These are phyloP conservation scores for Equus przewalskii DNA, from an alignment of 2,113 vertebrate genomes.

Conservation along the genomic window DNA sequence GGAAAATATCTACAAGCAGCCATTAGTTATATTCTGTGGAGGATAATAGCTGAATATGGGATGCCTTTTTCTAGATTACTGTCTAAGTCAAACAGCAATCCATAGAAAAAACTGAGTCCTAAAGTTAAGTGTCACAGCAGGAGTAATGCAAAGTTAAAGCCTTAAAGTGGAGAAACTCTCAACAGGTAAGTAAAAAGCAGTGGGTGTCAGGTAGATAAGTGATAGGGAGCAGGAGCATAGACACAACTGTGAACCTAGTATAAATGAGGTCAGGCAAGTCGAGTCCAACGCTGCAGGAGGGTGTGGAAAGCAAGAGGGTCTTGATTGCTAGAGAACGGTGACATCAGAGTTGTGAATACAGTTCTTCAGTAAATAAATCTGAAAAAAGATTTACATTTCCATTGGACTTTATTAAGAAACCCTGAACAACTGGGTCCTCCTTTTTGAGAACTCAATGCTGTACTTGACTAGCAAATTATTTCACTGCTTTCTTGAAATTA, in stretches of 20 bases:
- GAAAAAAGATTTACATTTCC: not conserved
- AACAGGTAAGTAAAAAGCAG: not conserved
- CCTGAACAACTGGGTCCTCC: not conserved
- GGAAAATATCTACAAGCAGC: not conserved
- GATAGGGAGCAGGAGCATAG: not conserved
- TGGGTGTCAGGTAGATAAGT: not conserved
- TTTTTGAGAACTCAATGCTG: not conserved
- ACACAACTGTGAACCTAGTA: not conserved
- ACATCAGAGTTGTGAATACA: not conserved
- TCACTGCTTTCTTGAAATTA: not conserved
- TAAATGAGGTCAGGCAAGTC: not conserved
- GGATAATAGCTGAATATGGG: not conserved
- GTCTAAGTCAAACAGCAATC: not conserved
- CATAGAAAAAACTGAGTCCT: not conserved
- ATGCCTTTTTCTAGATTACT: not conserved
- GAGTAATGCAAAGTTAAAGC: not conserved
- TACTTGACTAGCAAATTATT: not conserved
- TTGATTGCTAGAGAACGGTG: not conserved
- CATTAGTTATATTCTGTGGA: not conserved
- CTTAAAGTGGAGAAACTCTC: not conserved
- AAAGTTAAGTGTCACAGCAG: not conserved
- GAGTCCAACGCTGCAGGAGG: not conserved
- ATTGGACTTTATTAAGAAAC: not conserved
- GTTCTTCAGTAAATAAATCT: not conserved
- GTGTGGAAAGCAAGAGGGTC: not conserved